A percentile compares a stretch with the other conserved stretches of the same genome.
These are phyloP conservation scores for Cosmia trapezina DNA, from an alignment of 2,888 invertebrate genomes.

Conservation along the genomic window DNA sequence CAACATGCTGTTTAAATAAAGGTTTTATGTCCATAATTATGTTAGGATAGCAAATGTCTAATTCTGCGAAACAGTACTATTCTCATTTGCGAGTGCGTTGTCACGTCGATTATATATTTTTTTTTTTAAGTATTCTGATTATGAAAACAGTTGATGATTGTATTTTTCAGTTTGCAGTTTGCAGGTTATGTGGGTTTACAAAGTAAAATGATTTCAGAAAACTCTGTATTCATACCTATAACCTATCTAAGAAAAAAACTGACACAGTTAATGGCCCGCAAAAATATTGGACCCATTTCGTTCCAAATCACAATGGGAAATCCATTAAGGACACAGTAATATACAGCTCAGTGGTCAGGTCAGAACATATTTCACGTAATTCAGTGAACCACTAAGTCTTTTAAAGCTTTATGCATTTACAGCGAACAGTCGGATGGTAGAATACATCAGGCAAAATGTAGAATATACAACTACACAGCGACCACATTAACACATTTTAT, in stretches of 20 bases:
- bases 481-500: neutral
- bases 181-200: neutral
- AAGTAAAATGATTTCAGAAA: neutral
- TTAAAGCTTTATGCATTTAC: conserved; percentile 67
- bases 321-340: conserved; percentile 20
- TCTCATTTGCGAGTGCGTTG: no score
- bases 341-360: conserved; percentile 20
- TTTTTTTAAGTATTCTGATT: neutral
- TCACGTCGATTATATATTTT: no score
- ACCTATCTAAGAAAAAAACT: neutral
- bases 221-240: neutral
- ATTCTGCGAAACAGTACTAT: neutral
- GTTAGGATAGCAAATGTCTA: neutral
- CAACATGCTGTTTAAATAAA: neutral
- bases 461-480: conserved; percentile 10
- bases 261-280: neutral
- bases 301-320: conserved; percentile 9
- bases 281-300: neutral
- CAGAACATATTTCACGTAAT: conserved; percentile 35
- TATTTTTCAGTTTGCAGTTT: neutral
- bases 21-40: neutral
- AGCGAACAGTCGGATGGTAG: conserved; percentile 36
- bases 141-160: neutral
- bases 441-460: conserved; percentile 46
- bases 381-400: conserved; percentile 57